Evolutionary conservation across 2,797 vertebrate species (phyloP).

Genomic region (Cichlasoma orientale): DNA sequence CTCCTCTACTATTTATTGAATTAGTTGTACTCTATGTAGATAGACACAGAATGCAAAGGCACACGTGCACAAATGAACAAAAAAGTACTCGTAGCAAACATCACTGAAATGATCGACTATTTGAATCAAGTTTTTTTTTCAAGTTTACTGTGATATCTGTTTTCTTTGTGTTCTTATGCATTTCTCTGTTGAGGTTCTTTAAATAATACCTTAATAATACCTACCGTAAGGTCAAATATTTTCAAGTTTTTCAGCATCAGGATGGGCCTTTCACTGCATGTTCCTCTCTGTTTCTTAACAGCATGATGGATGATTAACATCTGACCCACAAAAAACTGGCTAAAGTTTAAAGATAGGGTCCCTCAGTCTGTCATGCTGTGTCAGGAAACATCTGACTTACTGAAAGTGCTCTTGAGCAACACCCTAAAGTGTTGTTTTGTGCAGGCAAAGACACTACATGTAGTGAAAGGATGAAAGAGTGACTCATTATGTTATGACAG

Average conservation of each 20-base stretch:
- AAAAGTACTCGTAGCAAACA: neutral
- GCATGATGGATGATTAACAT: neutral
- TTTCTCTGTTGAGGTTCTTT: neutral
- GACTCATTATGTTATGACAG: neutral
- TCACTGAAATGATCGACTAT: neutral
- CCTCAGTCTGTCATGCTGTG: slow-evolving; percentile 1
- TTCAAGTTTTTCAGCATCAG: neutral
- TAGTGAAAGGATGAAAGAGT: neutral
- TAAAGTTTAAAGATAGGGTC: slow-evolving; percentile 39
- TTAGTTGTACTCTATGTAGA: neutral
- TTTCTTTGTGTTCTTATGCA: neutral
- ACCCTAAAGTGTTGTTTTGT: neutral
- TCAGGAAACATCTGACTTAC: slow-evolving; percentile 57
- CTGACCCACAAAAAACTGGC: neutral
- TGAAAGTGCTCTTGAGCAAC: slow-evolving; percentile 66
- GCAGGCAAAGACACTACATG: neutral
- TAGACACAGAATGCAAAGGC: neutral
- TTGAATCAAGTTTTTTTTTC: neutral
- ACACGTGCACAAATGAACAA: neutral
- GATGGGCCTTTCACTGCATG: neutral
- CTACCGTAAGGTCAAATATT: neutral
- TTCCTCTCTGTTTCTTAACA: neutral
- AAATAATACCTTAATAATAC: slow-evolving; percentile 3
- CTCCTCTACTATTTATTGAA: neutral
- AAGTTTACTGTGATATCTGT: neutral